Conservation (phyloP, 1,140 invertebrate species). For the Colletes gigas region DNA sequence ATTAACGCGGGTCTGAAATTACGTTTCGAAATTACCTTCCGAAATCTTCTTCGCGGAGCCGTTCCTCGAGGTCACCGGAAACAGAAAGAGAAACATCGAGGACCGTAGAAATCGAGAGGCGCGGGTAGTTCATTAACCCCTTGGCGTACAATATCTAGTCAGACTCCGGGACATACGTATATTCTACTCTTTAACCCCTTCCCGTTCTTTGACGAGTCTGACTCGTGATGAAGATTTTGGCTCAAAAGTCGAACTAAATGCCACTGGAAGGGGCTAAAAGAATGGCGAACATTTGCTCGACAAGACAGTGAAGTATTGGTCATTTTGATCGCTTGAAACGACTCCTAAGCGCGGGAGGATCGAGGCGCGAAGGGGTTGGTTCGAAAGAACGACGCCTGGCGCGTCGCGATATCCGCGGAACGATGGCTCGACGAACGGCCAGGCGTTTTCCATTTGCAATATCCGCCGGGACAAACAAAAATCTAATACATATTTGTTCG, state of each 20-base stretch:
- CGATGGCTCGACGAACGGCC: not conserved
- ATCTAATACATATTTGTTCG: conserved; percentile 63
- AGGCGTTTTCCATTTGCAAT: conserved; percentile 55
- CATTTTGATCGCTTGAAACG: no score
- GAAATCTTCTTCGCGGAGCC: not conserved
- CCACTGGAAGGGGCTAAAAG: no score
- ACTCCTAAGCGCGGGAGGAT: not conserved
- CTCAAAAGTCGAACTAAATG: no score
- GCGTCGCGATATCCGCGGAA: conserved; percentile 38
- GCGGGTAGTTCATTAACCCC: no score
- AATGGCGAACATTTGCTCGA: no score
- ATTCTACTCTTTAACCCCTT: no score
- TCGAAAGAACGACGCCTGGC: not conserved
- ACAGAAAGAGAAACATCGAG: not conserved
- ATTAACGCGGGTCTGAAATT: not conserved
- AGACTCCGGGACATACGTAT: no score
- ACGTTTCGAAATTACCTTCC: not conserved
- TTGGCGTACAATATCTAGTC: no score
- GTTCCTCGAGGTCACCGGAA: not conserved
- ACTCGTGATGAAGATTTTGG: no score
- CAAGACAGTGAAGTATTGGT: no score
- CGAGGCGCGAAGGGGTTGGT: not conserved
- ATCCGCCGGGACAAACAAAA: conserved; percentile 60
- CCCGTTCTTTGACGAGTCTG: no score
- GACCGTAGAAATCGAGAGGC: not conserved